Evolutionary conservation across 2,797 vertebrate genomes (phyloP), one percentile per base, ranked within the genome.

Genomic region (Myotis pilosus): DNA sequence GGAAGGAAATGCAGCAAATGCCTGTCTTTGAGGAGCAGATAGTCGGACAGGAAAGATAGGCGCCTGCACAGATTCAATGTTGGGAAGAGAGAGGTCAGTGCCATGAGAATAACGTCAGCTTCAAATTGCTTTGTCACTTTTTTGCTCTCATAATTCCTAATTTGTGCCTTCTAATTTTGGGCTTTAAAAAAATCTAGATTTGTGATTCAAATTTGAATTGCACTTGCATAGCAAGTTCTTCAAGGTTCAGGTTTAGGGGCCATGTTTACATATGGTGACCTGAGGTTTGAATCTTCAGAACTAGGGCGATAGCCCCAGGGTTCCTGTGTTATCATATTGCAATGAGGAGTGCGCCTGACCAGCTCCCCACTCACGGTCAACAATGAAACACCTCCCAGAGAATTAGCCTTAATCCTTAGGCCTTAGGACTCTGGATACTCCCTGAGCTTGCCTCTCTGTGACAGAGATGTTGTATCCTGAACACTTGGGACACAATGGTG

Each of bases 151-250:
- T n/a, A 75, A 75, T 75, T 49, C 30, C 44, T 74, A 47, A 74
- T 47, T 74, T 30, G 41, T 19, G 8, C 25, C 15, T 74, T 49
- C 17, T n/a, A 75, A 75, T 51, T 6, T 75, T 2, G 19, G 44
- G 44, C 17, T 75, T 75, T 4, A 49, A 74, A 74, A 81, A 78
- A 30, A 66, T 41, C 47, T 89, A 28, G 9, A 23, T 62, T 68
- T 20, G 2, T 89, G 38, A 69, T 86, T 76, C 49, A 83, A 64
- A 71, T 90, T 38, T 94, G n/a, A 87, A 80, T 66, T 85, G 75
- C 36, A 76, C 30, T 57, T 90, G 3, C 38, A 72, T 57, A 13
- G 20, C 22, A 83, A 92, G 16, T 64, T 82, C 85, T 68, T n/a
- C 36, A 72, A 62, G 25, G 25, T 1, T 80, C 28, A 74, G 30